phyloP scores from a whole-genome alignment of 1,140 invertebrate species.

The Phortica variegata region DNA sequence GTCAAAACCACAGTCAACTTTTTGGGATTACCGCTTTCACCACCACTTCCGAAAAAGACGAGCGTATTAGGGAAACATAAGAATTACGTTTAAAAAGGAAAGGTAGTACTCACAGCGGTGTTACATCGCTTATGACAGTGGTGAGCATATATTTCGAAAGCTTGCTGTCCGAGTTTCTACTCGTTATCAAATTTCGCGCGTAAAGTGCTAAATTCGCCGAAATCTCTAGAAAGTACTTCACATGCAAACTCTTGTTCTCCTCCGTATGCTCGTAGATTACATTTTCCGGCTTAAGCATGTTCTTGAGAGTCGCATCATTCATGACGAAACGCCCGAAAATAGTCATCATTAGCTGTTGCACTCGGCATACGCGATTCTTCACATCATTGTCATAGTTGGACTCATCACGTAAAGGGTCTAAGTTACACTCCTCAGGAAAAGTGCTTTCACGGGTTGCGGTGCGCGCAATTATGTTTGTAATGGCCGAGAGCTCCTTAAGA shows the following conservation, averaged over 20 bases:
- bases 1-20: slow-evolving; percentile 55
- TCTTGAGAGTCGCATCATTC: slow-evolving; percentile 42
- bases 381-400: slow-evolving; percentile 54
- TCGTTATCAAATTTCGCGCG: slow-evolving; percentile 64
- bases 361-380: slow-evolving; percentile 62
- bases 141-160: slow-evolving; percentile 56
- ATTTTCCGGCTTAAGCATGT: slow-evolving; percentile 28
- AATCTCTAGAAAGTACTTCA: slow-evolving; percentile 61
- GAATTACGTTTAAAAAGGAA: background rate
- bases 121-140: slow-evolving; percentile 33
- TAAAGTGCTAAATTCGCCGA: slow-evolving; percentile 70
- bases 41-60: slow-evolving; percentile 22
- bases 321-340: slow-evolving; percentile 69
- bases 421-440: slow-evolving; percentile 15
- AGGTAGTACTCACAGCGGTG: slow-evolving; percentile 29
- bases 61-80: slow-evolving; percentile 2
- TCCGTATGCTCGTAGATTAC: slow-evolving; percentile 11
- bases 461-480: slow-evolving; percentile 78
- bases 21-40: slow-evolving; percentile 22
- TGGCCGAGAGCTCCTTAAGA: slow-evolving; percentile 70
- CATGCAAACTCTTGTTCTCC: slow-evolving; percentile 17
- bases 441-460: slow-evolving; percentile 59
- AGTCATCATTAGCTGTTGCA: slow-evolving; percentile 71
- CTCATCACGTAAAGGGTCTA: slow-evolving; percentile 58
- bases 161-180: slow-evolving; percentile 59